phyloP scores from a whole-genome alignment of 1,140 invertebrate species.

The Caenorhabditis remanei region DNA sequence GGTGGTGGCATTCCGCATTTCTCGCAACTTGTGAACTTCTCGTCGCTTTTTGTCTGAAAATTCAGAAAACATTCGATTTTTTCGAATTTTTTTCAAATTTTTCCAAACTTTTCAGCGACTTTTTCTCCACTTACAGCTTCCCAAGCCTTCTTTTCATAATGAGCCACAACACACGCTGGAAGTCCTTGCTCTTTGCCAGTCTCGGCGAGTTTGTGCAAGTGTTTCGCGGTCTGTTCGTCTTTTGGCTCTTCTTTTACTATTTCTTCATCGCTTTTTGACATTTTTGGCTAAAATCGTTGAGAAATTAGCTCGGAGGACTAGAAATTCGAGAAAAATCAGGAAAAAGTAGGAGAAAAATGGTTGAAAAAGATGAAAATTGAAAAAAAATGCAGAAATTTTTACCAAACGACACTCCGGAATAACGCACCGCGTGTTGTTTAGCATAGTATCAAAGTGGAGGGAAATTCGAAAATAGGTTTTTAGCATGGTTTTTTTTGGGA shows the following conservation, averaged over 20 bases:
- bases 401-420: neutral
- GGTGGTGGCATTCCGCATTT: conserved; percentile 27
- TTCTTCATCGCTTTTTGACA: neutral
- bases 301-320: too few species aligned
- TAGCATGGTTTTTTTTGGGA: too few species aligned
- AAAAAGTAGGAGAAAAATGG: neutral
- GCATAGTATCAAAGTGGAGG: neutral
- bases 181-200: neutral
- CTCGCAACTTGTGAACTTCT: neutral
- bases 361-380: neutral
- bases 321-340: too few species aligned
- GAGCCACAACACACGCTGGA: neutral
- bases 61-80: neutral
- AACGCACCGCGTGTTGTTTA: neutral
- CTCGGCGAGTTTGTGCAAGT: conserved; percentile 11
- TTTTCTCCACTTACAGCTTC: neutral
- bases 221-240: conserved; percentile 48
- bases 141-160: conserved; percentile 32
- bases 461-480: too few species aligned
- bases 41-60: conserved; percentile 16
- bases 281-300: neutral
- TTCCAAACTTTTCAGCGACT: too few species aligned
- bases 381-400: neutral
- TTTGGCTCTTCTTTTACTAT: neutral
- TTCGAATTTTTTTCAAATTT: neutral